Evolutionary conservation across 1,140 invertebrate species (phyloP).

Genomic region (Diorhabda carinulata): DNA sequence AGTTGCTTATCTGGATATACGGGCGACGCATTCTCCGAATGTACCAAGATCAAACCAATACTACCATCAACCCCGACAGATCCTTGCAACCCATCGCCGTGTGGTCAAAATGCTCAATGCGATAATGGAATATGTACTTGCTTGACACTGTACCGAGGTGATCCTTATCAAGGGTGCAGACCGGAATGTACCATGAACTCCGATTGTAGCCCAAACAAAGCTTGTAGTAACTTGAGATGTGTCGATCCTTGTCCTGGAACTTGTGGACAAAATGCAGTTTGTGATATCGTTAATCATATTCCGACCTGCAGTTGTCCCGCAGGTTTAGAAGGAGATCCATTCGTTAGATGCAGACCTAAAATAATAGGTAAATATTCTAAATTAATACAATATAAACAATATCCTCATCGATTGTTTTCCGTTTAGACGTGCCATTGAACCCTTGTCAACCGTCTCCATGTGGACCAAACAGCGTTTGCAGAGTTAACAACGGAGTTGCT

Average conservation of each 20-base stretch:
- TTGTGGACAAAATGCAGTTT: constrained; percentile 68
- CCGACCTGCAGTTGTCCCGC: constrained; percentile 64
- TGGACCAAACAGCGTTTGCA: constrained; percentile 64
- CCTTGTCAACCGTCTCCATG: constrained; percentile 57
- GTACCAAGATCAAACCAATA: constrained; percentile 51
- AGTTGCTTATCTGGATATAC: constrained; percentile 62
- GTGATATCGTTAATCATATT: constrained; percentile 77
- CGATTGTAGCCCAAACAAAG: constrained; percentile 70
- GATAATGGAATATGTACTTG: constrained; percentile 60
- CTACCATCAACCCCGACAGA: constrained; percentile 43
- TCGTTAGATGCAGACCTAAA: constrained; percentile 56
- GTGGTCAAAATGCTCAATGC: constrained; percentile 63
- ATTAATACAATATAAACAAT: background rate
- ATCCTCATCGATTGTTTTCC: constrained; percentile 1
- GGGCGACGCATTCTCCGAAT: constrained; percentile 68
- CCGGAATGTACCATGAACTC: constrained; percentile 82
- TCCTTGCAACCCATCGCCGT: constrained; percentile 58
- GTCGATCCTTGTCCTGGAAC: constrained; percentile 73
- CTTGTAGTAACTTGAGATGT: constrained; percentile 72
- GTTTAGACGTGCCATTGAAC: constrained; percentile 24
- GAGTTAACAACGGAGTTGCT: constrained; percentile 66
- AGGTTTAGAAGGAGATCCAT: constrained; percentile 69
- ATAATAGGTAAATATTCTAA: constrained; percentile 26
- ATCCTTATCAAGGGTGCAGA: constrained; percentile 63
- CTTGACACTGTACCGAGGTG: constrained; percentile 61